A percentile compares a stretch with the other conserved stretches of the same genome.
Conservation (phyloP, 1,140 invertebrate species). For the Dinoponera quadriceps region DNA sequence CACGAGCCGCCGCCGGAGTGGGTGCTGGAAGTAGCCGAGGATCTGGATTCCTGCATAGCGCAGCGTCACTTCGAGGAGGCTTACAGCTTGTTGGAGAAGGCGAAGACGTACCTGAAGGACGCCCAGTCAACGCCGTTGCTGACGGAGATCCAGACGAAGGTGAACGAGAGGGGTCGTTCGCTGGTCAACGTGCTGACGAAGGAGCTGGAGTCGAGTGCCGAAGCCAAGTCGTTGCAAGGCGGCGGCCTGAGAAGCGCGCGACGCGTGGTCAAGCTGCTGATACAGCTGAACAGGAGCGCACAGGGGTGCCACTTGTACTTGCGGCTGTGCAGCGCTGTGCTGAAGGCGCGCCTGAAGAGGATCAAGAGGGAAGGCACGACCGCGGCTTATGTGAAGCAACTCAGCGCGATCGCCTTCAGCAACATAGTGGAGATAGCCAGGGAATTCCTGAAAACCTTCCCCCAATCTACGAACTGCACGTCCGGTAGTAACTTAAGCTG, state of each 20-base stretch:
- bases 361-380: slow-evolving; percentile 96
- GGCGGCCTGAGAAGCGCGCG: slow-evolving; percentile 93
- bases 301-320: slow-evolving; percentile 95
- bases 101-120: slow-evolving; percentile 87
- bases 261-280: slow-evolving; percentile 94
- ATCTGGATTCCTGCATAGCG: slow-evolving; percentile 98
- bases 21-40: slow-evolving; percentile 96
- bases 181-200: slow-evolving; percentile 94
- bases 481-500: slow-evolving; percentile 86
- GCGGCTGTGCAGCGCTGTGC: slow-evolving; percentile 92
- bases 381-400: slow-evolving; percentile 93
- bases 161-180: slow-evolving; percentile 89
- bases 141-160: slow-evolving; percentile 83
- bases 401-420: slow-evolving; percentile 95
- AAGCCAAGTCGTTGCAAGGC: slow-evolving; percentile 95
- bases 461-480: slow-evolving; percentile 90
- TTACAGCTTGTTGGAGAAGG: slow-evolving; percentile 93
- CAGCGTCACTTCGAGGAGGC: slow-evolving; percentile 98
- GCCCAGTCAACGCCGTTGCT: slow-evolving; percentile 80
- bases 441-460: slow-evolving; percentile 94
- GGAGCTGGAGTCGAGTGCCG: slow-evolving; percentile 94
- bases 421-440: slow-evolving; percentile 94
- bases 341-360: slow-evolving; percentile 93
- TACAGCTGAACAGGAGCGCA: slow-evolving; percentile 92
- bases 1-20: slow-evolving; percentile 91